A percentile compares a stretch with the other conserved stretches of the same genome.
These are phyloP conservation scores for Periophthalmodon schlosseri DNA, from an alignment of 2,113 vertebrate species.

Conservation along the genomic window DNA sequence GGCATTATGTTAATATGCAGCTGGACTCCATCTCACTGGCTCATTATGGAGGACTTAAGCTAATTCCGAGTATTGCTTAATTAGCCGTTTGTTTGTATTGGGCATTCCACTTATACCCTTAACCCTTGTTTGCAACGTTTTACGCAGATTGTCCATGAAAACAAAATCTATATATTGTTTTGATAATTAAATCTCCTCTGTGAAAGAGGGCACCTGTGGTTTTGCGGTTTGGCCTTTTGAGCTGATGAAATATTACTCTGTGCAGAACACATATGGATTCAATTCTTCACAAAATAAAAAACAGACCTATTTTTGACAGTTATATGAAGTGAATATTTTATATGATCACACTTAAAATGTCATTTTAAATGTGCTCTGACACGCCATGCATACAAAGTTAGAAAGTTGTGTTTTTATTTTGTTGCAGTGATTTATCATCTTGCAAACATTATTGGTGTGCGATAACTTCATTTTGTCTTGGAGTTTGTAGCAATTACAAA, in stretches of 20 bases:
- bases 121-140: not conserved
- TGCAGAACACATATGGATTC: not conserved
- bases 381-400: not conserved
- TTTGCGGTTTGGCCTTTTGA: not conserved
- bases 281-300: not conserved
- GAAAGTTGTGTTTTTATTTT: not conserved
- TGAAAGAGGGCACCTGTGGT: not conserved
- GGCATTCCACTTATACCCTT: not conserved
- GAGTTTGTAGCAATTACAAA: not conserved
- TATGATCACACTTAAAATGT: not conserved
- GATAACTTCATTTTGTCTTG: not conserved
- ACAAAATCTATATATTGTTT: not conserved
- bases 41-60: conserved; percentile 1
- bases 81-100: conserved; percentile 5
- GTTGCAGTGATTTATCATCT: not conserved
- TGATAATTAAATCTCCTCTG: not conserved
- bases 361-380: not conserved
- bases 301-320: not conserved
- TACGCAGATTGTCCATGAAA: not conserved
- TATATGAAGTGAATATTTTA: not conserved
- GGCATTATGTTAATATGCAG: conserved; percentile 1
- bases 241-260: not conserved
- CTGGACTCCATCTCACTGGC: not conserved
- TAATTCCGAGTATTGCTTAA: not conserved
- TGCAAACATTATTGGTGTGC: not conserved